phyloP scores from a whole-genome alignment of 2,797 vertebrate genomes.

The Cynopterus sphinx region DNA sequence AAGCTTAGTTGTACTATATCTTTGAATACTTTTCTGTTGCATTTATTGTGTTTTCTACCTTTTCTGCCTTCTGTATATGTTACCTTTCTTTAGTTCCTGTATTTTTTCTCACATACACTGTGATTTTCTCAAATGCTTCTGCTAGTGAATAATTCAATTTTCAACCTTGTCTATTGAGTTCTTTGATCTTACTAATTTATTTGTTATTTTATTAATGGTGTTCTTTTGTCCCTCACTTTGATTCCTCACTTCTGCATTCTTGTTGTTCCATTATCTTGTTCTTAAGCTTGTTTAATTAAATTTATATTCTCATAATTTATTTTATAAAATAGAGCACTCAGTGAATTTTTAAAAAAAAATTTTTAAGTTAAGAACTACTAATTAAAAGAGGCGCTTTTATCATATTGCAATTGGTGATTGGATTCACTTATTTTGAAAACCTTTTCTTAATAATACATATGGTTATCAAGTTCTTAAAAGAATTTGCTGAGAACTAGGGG shows the following conservation, averaged over 20 bases:
- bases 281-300: slow-evolving; percentile 5
- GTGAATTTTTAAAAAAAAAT: background rate
- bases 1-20: background rate
- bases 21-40: background rate
- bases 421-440: background rate
- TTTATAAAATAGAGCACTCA: background rate
- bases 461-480: background rate
- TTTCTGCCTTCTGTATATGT: background rate
- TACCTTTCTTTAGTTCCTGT: background rate
- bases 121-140: slow-evolving; percentile 41
- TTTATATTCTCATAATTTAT: background rate
- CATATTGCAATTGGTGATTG: background rate
- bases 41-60: background rate
- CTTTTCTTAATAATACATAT: background rate
- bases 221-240: background rate
- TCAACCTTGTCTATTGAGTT: background rate
- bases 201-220: background rate
- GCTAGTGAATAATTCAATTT: background rate
- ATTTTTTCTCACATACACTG: background rate
- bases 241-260: background rate
- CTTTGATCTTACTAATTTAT: background rate
- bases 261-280: background rate
- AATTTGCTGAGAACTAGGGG: background rate
- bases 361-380: background rate
- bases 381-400: slow-evolving; percentile 13